Percentiles rank a stretch among this genome's conserved stretches.
Conservation (phyloP, 2,888 invertebrate genomes). For the Stegophylla sp. region DNA sequence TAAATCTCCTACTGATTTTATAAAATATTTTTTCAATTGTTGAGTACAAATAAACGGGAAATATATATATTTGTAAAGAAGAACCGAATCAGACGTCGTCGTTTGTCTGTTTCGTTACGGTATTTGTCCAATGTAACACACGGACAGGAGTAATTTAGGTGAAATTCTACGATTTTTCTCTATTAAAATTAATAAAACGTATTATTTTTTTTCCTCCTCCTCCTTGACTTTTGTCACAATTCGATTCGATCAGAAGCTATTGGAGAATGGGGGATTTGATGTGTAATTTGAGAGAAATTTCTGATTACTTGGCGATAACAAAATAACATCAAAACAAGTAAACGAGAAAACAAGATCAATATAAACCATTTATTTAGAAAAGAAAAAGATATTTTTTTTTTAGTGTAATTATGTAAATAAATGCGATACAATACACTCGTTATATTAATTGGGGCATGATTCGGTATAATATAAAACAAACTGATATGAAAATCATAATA, state of each 20-base stretch:
- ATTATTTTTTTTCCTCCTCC: conserved; percentile 19
- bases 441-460: not conserved
- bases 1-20: not conserved
- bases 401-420: too few relatives aligned
- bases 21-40: conserved; percentile 21
- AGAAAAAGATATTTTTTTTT: not conserved
- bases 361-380: not conserved
- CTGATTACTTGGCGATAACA: not conserved
- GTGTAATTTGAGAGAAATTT: conserved; percentile 49
- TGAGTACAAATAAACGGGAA: conserved; percentile 37
- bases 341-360: conserved; percentile 7
- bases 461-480: not conserved
- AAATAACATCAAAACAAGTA: conserved; percentile 8
- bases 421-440: too few relatives aligned
- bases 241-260: conserved; percentile 15
- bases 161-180: conserved; percentile 49
- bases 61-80: conserved; percentile 36
- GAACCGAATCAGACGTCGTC: conserved; percentile 19
- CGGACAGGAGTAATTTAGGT: conserved; percentile 46
- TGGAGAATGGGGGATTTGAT: conserved; percentile 12
- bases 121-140: conserved; percentile 28
- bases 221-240: conserved; percentile 2
- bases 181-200: conserved; percentile 49
- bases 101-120: conserved; percentile 50
- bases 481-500: not conserved